Evolutionary conservation across 2,113 vertebrate species (phyloP), one percentile per base, ranked within the genome.

Genomic region (Sebastes fasciatus): DNA sequence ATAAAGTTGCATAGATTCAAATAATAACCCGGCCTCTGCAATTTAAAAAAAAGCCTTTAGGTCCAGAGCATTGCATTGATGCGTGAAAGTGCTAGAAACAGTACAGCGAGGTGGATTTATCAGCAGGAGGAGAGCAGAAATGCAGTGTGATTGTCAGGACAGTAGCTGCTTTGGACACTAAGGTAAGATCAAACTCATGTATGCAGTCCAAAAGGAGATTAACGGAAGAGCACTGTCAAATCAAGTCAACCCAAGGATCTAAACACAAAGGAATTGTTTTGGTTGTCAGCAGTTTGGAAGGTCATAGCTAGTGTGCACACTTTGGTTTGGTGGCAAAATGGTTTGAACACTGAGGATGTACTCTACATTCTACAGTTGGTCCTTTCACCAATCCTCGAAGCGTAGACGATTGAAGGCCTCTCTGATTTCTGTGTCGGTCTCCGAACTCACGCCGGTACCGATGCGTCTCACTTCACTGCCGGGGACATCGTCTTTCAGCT

Each of bases 321-420:
- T 88, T 89, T 80, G 67, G 43, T 68, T 89, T 71, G 51, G 11
- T 45, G 70, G 16, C 60, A 11, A 11, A 74, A 60, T 13, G 12
- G 46, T 52, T 67, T 46, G 0, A 46, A 55, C 62, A 61, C 11
- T 2, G 3, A 76, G 34, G 42, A 79, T 6, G 19, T 10, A 17
- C 45, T 17, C 64, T 1, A 51, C 45, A 42, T 16, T 7, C 57
- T 17, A 45, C 46, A 66, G 42, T 7, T 21, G 34, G 7, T 23
- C 62, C 19, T 21, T 57, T 91, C 80, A 92, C 14, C 84, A 84
- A 6, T 96, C 96, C 8, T 92, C 95, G 94, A 97, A 99, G 82
- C 97, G 95, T 82, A 99, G 96, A 82, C 95, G 94, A 74, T 91
- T 92, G 77, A 98, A 97, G 42, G 93, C 96, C 66, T 97, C 94